phyloP scores from a whole-genome alignment of 2,113 vertebrate genomes.

The Gadus chalcogrammus region DNA sequence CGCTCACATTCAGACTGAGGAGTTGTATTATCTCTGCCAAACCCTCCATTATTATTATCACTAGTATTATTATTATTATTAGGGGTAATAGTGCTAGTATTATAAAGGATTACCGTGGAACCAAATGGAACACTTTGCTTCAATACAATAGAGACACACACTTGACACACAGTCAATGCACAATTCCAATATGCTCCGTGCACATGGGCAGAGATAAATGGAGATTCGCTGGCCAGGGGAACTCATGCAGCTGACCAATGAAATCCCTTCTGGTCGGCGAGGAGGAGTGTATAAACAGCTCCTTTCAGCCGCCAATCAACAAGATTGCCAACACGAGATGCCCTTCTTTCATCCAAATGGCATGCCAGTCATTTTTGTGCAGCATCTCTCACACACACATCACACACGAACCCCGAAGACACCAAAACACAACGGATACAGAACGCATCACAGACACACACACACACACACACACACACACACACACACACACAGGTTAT shows the following conservation, averaged over 20 bases:
- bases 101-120: no score
- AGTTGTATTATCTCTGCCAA: no score
- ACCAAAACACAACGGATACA: not conserved
- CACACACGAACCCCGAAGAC: not conserved
- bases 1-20: no score
- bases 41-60: no score
- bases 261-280: conserved; percentile 21
- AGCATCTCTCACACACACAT: conserved; percentile 28
- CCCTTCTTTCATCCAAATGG: conserved; percentile 52
- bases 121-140: conserved; percentile 2
- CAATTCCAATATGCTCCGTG: conserved; percentile 59
- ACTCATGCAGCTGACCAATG: not conserved
- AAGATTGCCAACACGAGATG: conserved; percentile 49
- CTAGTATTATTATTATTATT: no score
- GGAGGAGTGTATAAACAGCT: conserved; percentile 40
- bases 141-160: conserved; percentile 9
- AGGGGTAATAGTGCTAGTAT: no score
- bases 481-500: no score
- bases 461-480: no score
- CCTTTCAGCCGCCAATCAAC: conserved; percentile 51
- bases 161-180: conserved; percentile 49
- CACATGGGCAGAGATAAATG: conserved; percentile 27
- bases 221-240: not conserved
- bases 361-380: conserved; percentile 39
- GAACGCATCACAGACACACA: no score